Evolutionary conservation across 2,113 vertebrate species (phyloP).

Genomic region (Pangasianodon gigas): DNA sequence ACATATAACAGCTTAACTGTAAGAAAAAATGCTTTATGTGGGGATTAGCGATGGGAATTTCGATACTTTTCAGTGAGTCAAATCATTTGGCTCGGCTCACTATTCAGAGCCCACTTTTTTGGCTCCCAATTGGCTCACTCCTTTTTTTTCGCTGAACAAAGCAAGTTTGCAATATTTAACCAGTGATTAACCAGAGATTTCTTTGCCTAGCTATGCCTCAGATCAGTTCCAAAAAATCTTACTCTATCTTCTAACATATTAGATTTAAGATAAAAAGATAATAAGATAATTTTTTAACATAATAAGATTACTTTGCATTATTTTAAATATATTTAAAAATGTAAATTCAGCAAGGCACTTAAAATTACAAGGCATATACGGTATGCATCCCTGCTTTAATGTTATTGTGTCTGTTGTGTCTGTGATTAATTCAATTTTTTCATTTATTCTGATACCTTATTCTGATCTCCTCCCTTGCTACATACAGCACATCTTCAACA

Average conservation of each 20-base stretch:
- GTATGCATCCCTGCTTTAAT: background rate
- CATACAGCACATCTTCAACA: background rate
- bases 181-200: background rate
- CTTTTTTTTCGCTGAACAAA: background rate
- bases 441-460: background rate
- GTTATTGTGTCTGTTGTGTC: background rate
- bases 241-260: background rate
- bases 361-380: background rate
- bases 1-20: background rate
- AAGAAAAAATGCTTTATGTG: background rate
- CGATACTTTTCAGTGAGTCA: background rate
- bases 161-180: background rate
- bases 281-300: background rate
- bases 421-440: background rate
- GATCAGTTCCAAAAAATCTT: background rate
- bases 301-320: background rate
- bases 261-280: too few species aligned
- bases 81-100: background rate
- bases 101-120: background rate
- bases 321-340: background rate
- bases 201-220: background rate
- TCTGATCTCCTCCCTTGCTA: background rate
- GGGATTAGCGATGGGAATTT: background rate
- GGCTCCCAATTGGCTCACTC: background rate
- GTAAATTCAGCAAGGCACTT: background rate